Percentiles rank a stretch among this genome's conserved stretches.
Evolutionary conservation across 2,888 invertebrate species (phyloP).

Genomic region (Ennomos fuscantarius): DNA sequence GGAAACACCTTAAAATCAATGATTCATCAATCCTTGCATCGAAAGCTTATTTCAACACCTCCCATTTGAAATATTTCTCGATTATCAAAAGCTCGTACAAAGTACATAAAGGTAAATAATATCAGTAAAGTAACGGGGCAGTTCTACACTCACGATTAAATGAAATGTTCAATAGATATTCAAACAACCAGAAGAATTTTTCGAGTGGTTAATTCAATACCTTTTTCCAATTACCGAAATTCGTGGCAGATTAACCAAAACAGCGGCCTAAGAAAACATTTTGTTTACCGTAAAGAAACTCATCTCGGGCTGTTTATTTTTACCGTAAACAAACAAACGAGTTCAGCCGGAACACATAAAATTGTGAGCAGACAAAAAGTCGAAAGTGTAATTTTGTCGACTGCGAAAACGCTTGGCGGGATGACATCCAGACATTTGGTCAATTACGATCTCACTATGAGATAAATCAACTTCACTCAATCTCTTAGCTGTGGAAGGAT

Average conservation of each 20-base stretch:
- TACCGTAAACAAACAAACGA: conserved; percentile 35
- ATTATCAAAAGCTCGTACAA: background rate
- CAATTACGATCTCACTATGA: conserved; percentile 33
- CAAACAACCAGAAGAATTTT: conserved; percentile 2
- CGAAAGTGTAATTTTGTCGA: conserved; percentile 31
- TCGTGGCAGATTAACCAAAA: conserved; percentile 23
- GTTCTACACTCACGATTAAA: background rate
- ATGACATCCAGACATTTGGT: conserved; percentile 30
- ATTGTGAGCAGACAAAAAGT: conserved; percentile 23
- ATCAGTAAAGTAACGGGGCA: conserved; percentile 6
- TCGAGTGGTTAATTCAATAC: conserved; percentile 5
- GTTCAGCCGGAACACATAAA: conserved; percentile 28
- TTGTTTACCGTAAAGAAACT: conserved; percentile 33
- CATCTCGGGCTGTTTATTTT: conserved; percentile 37
- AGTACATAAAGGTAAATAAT: background rate
- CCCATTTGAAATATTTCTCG: conserved; percentile 8
- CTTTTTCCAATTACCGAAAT: conserved; percentile 15
- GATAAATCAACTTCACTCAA: conserved; percentile 18
- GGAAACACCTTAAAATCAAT: background rate
- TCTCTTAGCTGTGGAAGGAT: background rate
- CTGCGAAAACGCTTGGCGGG: conserved; percentile 19
- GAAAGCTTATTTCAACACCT: conserved; percentile 13
- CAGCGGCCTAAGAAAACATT: conserved; percentile 32
- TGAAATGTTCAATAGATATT: background rate
- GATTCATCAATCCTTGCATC: conserved; percentile 7